These are phyloP conservation scores for Tachyglossus aculeatus DNA, from an alignment of 2,797 vertebrate genomes.

Conservation along the genomic window DNA sequence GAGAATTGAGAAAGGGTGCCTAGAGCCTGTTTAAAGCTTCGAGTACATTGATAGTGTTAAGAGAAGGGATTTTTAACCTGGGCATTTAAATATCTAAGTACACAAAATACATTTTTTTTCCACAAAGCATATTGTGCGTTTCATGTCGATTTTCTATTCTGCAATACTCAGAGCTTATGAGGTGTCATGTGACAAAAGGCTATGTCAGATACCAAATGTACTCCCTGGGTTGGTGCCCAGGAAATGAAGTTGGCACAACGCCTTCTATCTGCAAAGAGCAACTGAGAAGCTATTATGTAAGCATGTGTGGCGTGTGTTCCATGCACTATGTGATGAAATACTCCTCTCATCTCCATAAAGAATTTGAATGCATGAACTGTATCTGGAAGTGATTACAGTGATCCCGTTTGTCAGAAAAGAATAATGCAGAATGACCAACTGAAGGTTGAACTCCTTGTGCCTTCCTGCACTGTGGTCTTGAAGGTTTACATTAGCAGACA, in stretches of 20 bases:
- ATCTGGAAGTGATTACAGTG: background rate
- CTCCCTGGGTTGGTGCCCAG: slow-evolving; percentile 37
- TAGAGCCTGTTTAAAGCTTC: no score
- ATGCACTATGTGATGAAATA: background rate
- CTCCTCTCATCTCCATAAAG: background rate
- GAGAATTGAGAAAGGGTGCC: rapidly evolving
- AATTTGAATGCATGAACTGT: background rate
- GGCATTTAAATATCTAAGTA: background rate
- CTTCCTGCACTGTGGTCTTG: slow-evolving; percentile 23
- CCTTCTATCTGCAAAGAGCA: slow-evolving; percentile 1
- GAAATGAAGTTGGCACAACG: background rate
- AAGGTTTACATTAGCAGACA: slow-evolving; percentile 22
- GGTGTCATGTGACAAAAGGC: slow-evolving; percentile 15
- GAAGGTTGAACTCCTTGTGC: slow-evolving; percentile 22
- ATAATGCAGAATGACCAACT: slow-evolving; percentile 3
- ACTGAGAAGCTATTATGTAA: rapidly evolving
- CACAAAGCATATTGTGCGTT: background rate
- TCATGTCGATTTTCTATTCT: background rate
- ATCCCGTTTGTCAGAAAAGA: background rate
- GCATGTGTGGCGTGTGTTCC: background rate
- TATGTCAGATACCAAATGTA: slow-evolving; percentile 13
- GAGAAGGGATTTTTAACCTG: background rate
- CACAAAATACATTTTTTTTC: background rate
- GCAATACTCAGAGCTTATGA: background rate
- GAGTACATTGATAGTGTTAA: no score